Percentiles rank a stretch among this genome's conserved stretches.
These are phyloP conservation scores for Brachymystax lenok DNA, from an alignment of 2,797 vertebrate species.

Conservation along the genomic window DNA sequence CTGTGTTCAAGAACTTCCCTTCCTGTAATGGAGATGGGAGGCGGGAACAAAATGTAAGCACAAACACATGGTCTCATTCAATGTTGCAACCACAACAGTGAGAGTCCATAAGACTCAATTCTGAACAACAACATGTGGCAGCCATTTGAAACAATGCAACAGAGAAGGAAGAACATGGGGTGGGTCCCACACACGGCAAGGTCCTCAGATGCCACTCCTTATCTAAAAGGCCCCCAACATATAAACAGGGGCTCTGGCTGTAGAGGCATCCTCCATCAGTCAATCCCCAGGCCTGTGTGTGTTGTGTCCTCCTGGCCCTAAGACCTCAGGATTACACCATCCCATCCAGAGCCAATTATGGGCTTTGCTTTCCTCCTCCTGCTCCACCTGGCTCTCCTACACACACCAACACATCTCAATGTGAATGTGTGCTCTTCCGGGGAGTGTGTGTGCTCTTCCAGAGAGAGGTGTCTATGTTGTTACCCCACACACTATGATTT, in stretches of 20 bases:
- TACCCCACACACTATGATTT: too few species aligned
- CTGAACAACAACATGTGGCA: not conserved
- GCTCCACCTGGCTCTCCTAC: conserved; percentile 38
- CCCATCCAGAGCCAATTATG: conserved; percentile 67
- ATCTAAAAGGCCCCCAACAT: not conserved
- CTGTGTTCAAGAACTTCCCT: conserved; percentile 19
- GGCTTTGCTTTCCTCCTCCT: conserved; percentile 47
- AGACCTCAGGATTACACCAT: conserved; percentile 62
- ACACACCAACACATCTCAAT: conserved; percentile 15
- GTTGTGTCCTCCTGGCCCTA: conserved; percentile 25
- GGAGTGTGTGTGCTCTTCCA: not conserved
- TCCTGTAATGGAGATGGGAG: conserved; percentile 25
- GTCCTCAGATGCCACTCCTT: not conserved
- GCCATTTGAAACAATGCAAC: not conserved
- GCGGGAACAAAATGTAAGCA: not conserved
- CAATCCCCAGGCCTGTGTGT: not conserved
- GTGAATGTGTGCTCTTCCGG: not conserved
- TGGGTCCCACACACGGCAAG: not conserved
- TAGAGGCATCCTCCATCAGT: not conserved
- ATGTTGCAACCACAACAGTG: not conserved
- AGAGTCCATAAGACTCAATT: not conserved
- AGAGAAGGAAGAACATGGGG: not conserved
- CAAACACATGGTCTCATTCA: not conserved
- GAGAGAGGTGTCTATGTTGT: too few species aligned
- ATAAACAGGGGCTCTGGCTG: not conserved